Base-by-base conservation (phyloP, 2,113 vertebrate genomes). In the Macheiramphus alcinus region DNA sequence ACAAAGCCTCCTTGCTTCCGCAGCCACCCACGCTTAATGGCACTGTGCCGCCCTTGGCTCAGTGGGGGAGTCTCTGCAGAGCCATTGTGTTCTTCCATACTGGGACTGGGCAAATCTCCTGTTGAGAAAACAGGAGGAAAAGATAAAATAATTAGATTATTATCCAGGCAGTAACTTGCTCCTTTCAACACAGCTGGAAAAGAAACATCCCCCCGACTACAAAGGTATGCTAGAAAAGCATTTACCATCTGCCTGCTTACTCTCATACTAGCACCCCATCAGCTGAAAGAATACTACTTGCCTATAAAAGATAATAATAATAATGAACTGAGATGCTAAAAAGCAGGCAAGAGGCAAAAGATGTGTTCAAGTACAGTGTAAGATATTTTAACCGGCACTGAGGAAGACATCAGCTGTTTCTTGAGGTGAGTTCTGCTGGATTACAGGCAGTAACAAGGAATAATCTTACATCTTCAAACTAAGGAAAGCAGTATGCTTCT, bases 1-100 rank as follows among this genome's bases (percentile, higher is more conserved):
- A 99, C 99, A 17, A 99, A 99, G 68, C 99, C 99, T n/a, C 99
- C 99, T 97, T 99, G 99, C 98, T 99, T 99, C 95, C 99, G 98
- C 94, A 99, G 98, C 99, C 99, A 99, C 83, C 99, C 99, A 93
- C 99, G 98, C 94, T 99, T 99, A 76, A 98, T 56, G 88, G 99
- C 97, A 34, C 82, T 67, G 5, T 97, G 98, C 86, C 90, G 97
- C 55, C 94, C 98, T 48, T 94, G 98, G 58, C 97, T 76, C 56
- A 73, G 97, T 20, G 95, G 97, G 34, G 98, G 97, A 50, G 92
- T 97, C 96, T 98, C 98, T 22, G 92, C 95, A 78, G 98, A 98
- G 76, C 97, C 97, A 43, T 82, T 98, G 96, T 97, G 98, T 62
- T 99, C 99, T 38, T 99, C 99, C 99, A 99, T 99, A 26, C 87